These are phyloP conservation scores for Tridacna crocea DNA, from an alignment of 2,888 invertebrate species.

Conservation along the genomic window DNA sequence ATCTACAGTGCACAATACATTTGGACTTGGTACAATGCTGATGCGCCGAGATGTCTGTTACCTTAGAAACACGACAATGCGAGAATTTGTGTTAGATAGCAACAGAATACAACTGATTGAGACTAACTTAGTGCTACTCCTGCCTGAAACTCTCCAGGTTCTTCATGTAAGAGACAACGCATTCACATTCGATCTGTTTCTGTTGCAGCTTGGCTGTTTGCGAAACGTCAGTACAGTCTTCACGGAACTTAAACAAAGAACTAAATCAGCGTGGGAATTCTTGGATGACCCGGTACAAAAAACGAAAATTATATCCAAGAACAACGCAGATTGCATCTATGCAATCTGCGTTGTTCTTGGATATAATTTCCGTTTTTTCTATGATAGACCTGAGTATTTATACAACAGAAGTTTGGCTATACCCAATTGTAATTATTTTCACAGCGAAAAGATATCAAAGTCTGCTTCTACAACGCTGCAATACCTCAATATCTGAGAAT, in stretches of 20 bases:
- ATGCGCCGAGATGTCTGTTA: slow-evolving; percentile 40
- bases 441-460: not conserved
- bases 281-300: not conserved
- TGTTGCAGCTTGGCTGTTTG: slow-evolving; percentile 35
- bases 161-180: slow-evolving; percentile 35
- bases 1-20: slow-evolving; percentile 40
- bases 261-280: not conserved
- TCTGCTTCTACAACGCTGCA: not conserved
- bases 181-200: slow-evolving; percentile 48
- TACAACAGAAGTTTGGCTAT: slow-evolving; percentile 18
- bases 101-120: slow-evolving; percentile 45
- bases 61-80: slow-evolving; percentile 43
- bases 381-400: slow-evolving; percentile 17
- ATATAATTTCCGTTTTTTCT: too few relatives aligned
- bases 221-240: slow-evolving; percentile 3
- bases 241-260: slow-evolving; percentile 8
- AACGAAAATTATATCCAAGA: not conserved
- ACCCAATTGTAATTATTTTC: slow-evolving; percentile 18
- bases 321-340: slow-evolving; percentile 14
- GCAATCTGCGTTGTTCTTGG: too few relatives aligned
- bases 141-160: slow-evolving; percentile 32
- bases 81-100: slow-evolving; percentile 31
- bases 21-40: slow-evolving; percentile 30
- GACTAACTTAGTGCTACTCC: slow-evolving; percentile 19
- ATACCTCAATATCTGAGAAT: slow-evolving; percentile 9